A percentile compares a stretch with the other conserved stretches of the same genome.
Conservation (phyloP, 53 echinoderm and acorn worm genomes). For the Patiria pectinifera region DNA sequence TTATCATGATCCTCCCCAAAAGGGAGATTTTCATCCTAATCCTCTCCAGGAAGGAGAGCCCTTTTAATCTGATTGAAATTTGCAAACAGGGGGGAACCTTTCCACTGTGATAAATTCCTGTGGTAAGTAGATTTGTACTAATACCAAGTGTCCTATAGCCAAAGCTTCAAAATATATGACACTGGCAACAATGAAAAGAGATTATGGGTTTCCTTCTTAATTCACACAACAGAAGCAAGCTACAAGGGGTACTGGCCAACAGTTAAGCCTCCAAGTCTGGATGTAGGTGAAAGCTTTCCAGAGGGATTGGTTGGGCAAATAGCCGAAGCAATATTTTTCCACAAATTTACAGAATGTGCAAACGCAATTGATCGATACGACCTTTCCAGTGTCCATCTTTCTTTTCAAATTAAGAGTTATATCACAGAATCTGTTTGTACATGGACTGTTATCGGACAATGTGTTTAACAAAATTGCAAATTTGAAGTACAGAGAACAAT, state of each 20-base stretch:
- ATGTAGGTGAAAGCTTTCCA: background rate
- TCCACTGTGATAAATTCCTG: background rate
- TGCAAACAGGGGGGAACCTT: background rate
- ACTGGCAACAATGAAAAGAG: background rate
- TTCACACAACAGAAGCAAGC: background rate
- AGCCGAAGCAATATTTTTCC: too few species aligned
- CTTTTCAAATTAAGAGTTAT: too few species aligned
- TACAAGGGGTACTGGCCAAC: background rate
- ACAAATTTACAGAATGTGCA: too few species aligned
- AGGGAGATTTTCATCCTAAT: background rate
- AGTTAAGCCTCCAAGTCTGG: background rate
- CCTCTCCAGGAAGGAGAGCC: background rate
- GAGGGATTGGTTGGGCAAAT: background rate
- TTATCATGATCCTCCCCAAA: background rate
- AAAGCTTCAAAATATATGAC: background rate
- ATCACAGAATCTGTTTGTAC: too few species aligned
- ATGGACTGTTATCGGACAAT: too few species aligned
- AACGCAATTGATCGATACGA: too few species aligned
- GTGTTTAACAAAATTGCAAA: too few species aligned
- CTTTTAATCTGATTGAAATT: slow-evolving; percentile 15
- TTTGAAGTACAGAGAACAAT: too few species aligned
- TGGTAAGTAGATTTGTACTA: background rate
- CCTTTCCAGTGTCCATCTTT: too few species aligned
- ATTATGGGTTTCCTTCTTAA: background rate
- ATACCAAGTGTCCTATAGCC: background rate